These are phyloP conservation scores for Siderastrea siderea DNA, from an alignment of 92 coral and sea anemone species.

Conservation along the genomic window DNA sequence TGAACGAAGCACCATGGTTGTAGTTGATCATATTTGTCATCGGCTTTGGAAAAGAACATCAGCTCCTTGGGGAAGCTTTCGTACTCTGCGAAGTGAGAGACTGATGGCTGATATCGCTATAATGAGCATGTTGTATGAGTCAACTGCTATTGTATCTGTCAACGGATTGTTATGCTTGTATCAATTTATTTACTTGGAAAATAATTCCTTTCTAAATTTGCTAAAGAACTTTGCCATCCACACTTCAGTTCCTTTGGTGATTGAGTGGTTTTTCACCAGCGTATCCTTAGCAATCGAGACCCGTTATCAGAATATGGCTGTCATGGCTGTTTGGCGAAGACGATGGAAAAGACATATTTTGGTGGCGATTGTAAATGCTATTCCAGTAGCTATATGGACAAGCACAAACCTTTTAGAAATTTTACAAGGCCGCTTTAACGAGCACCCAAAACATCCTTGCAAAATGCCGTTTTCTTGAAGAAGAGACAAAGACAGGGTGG, in stretches of 20 bases:
- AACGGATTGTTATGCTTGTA: background rate
- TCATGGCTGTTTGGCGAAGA: slow-evolving; percentile 53
- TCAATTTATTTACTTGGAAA: too few relatives aligned
- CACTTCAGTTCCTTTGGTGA: too few relatives aligned
- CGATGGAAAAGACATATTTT: slow-evolving; percentile 21
- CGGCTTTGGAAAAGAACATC: background rate
- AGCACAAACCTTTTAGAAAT: background rate
- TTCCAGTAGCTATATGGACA: too few relatives aligned
- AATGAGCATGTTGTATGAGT: slow-evolving; percentile 32
- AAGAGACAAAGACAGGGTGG: too few relatives aligned
- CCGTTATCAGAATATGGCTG: slow-evolving; percentile 49
- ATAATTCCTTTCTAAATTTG: too few relatives aligned
- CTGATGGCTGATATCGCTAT: slow-evolving; percentile 49
- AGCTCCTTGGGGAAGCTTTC: slow-evolving; percentile 56
- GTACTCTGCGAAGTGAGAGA: slow-evolving; percentile 44
- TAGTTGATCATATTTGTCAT: too few relatives aligned
- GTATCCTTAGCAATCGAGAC: slow-evolving; percentile 38
- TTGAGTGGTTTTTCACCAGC: slow-evolving; percentile 52
- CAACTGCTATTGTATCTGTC: slow-evolving; percentile 23
- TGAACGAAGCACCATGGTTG: too few relatives aligned
- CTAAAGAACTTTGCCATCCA: too few relatives aligned
- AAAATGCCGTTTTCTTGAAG: slow-evolving; percentile 16
- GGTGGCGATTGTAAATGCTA: too few relatives aligned
- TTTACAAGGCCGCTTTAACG: background rate
- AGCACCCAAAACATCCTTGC: slow-evolving; percentile 3